Evolutionary conservation across 2,888 invertebrate species (phyloP).

Genomic region (Galerucella pusilla): DNA sequence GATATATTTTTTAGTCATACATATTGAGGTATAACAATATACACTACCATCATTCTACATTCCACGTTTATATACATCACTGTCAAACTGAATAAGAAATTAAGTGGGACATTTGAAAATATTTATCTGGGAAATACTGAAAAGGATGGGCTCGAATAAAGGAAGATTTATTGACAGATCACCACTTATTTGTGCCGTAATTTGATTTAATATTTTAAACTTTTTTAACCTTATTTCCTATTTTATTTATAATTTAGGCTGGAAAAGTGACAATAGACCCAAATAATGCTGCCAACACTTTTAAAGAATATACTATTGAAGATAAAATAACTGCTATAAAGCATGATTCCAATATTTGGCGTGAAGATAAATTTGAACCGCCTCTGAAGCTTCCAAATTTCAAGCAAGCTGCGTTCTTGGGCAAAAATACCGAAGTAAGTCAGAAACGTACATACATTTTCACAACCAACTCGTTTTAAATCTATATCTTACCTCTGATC

Average conservation of each 20-base stretch:
- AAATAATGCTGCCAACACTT: constrained; percentile 49
- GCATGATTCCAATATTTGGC: constrained; percentile 54
- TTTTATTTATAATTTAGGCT: constrained; percentile 51
- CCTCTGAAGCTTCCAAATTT: constrained; percentile 49
- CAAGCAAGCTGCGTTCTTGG: constrained; percentile 49
- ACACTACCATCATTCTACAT: no score
- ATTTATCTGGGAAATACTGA: not conserved
- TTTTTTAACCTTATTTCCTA: not conserved
- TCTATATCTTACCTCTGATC: no score
- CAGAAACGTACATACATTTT: not conserved
- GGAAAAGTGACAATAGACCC: constrained; percentile 54
- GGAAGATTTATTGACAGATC: constrained; percentile 58
- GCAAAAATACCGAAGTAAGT: constrained; percentile 50
- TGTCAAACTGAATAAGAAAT: not conserved
- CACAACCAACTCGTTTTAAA: not conserved
- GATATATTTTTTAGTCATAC: no score
- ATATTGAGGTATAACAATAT: no score
- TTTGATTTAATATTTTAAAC: not conserved
- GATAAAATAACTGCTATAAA: constrained; percentile 57
- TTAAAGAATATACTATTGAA: constrained; percentile 55
- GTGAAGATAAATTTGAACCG: constrained; percentile 45
- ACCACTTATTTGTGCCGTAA: constrained; percentile 50
- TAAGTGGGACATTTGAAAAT: constrained; percentile 22
- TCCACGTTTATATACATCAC: not conserved
- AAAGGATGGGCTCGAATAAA: constrained; percentile 55